Evolutionary conservation across 2,797 vertebrate genomes (phyloP), one percentile per base, ranked within the genome.

Genomic region (Danio kyathit): DNA sequence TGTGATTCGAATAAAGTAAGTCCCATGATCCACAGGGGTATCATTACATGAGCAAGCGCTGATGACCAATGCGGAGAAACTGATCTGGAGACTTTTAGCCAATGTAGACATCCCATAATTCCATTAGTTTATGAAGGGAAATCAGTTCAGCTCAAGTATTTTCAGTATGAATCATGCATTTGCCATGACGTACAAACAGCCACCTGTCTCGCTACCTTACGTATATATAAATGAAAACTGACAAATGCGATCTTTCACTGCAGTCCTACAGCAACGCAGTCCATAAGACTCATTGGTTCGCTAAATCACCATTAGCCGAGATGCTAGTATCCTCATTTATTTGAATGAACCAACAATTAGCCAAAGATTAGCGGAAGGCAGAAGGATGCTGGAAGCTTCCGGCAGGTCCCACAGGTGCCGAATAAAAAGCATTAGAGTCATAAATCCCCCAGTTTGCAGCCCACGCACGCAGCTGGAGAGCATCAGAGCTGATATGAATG

Each of bases 91-190:
- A 78, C 83, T 59, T 75, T 48, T 60, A 29, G 46, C 16, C 11
- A 59, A 14, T 19, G 57, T 74, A 84, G 76, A 82, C 51, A 66
- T 80, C 51, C 44, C 59, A 66, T 76, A 85, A 85, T 79, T 56
- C 38, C n/a, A 75, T 82, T 64, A 79, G 14, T 5, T 44, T 7
- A 48, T 19, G 12, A 65, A 51, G 51, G n/a, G 29, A 71, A 82
- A 84, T 82, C 61, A 74, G 63, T 81, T 75, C 29, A 21, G 21
- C n/a, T 57, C 21, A 69, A 40, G 51, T 60, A 49, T 60, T 67
- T 4, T n/a, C 38, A 40, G 44, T 54, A 74, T 79, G 63, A 74
- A 56, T 79, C 70, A 83, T 61, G 40, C 11, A 51, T 74, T 74
- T 78, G 61, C 38, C 29, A 21, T 82, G 81, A 82, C 44, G 52